Evolutionary conservation across 2,888 invertebrate genomes (phyloP).

Genomic region (Calameuta idolon): DNA sequence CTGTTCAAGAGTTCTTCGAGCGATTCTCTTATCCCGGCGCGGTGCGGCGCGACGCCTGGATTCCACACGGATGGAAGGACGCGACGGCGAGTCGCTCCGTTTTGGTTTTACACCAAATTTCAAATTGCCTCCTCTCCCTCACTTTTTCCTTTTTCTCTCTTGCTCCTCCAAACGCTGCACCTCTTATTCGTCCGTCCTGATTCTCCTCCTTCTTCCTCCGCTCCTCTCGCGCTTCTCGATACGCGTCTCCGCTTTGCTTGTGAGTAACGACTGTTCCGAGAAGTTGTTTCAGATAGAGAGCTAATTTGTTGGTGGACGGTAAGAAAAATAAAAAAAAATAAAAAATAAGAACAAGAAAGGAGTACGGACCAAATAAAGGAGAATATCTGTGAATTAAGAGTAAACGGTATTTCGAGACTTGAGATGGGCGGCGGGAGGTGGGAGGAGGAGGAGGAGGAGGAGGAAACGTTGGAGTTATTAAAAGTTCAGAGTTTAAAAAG

Average conservation of each 20-base stretch:
- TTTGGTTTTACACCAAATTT: conserved; percentile 48
- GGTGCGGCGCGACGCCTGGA: not conserved
- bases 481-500: not conserved
- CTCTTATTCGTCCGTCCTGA: conserved; percentile 28
- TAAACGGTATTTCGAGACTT: not conserved
- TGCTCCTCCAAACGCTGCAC: conserved; percentile 26
- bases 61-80: conserved; percentile 17
- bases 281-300: conserved; percentile 65
- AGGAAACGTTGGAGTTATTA: not conserved
- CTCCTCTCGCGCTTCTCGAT: conserved; percentile 26
- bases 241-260: conserved; percentile 40
- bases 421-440: too few relatives aligned
- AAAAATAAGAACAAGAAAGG: not conserved
- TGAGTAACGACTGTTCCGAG: conserved; percentile 65
- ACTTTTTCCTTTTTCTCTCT: conserved; percentile 14
- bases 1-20: conserved; percentile 59
- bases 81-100: conserved; percentile 23
- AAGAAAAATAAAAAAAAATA: conserved; percentile 14
- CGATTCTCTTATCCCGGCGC: conserved; percentile 53
- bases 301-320: conserved; percentile 62
- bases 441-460: not conserved
- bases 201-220: conserved; percentile 36
- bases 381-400: not conserved
- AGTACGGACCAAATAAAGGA: not conserved
- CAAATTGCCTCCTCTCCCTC: conserved; percentile 44